These are phyloP conservation scores for Nymphalis polychloros DNA, from an alignment of 2,888 invertebrate species.

Conservation along the genomic window DNA sequence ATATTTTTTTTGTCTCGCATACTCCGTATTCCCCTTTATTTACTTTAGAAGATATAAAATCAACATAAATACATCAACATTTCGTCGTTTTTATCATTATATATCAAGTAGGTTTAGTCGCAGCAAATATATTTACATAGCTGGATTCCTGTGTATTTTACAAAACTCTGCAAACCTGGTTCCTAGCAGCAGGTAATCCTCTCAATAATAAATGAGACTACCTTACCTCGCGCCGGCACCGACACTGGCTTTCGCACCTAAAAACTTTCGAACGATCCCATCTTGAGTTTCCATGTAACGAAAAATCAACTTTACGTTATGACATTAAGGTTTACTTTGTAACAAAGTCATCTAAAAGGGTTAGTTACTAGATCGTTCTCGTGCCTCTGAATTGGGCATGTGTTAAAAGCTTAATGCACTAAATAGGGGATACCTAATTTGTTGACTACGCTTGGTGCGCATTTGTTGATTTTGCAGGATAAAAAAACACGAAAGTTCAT, in stretches of 20 bases:
- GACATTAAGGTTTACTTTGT: slow-evolving; percentile 18
- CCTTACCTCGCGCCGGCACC: slow-evolving; percentile 65
- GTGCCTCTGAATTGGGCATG: slow-evolving; percentile 73
- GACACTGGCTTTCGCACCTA: slow-evolving; percentile 64
- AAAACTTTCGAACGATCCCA: slow-evolving; percentile 61
- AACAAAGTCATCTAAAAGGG: slow-evolving; percentile 37
- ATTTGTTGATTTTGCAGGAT: slow-evolving; percentile 28
- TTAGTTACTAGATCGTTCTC: slow-evolving; percentile 47
- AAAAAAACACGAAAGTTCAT: background rate
- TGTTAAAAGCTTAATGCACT: slow-evolving; percentile 77
- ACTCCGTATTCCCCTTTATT: too few relatives aligned
- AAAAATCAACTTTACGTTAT: slow-evolving; percentile 37
- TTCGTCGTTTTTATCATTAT: slow-evolving; percentile 3
- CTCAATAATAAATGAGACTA: slow-evolving; percentile 80
- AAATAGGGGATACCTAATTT: slow-evolving; percentile 61
- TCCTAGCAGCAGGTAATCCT: slow-evolving; percentile 55
- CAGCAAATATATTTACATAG: slow-evolving; percentile 14
- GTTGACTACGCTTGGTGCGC: slow-evolving; percentile 47
- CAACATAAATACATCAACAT: background rate
- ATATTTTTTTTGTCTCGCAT: background rate
- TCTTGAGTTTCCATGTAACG: slow-evolving; percentile 43
- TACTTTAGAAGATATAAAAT: too few relatives aligned
- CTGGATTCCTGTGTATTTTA: slow-evolving; percentile 13
- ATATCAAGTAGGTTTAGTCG: slow-evolving; percentile 5
- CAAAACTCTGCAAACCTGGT: slow-evolving; percentile 21